Base-by-base conservation (phyloP, 2,797 vertebrate species). In the Tolypeutes matacus region DNA sequence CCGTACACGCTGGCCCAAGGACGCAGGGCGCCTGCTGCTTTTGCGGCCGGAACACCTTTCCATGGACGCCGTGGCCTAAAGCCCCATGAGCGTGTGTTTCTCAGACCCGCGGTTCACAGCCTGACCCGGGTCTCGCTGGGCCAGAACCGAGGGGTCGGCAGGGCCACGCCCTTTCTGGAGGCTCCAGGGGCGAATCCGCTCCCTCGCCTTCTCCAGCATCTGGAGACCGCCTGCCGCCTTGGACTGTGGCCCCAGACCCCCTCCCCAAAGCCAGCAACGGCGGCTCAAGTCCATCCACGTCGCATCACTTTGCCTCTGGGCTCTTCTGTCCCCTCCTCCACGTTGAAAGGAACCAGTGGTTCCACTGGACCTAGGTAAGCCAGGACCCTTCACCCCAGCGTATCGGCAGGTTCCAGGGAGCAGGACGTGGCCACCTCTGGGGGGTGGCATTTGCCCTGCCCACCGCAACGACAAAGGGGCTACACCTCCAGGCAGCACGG, bases 1-100 rank as follows among this genome's bases (percentile, higher is more conserved):
- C 8, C 20, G 1, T 0, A 23, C 36, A 18, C 0, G 1, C 7
- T 7, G 15, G 70, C n/a, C 39, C 11, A 0, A 1, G 25, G 36
- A 12, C 0, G 0, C 51, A 15, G 15, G 1, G 12, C 1, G 3
- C 11, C 3, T 9, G 0, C 15, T 5, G 36, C 69, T 3, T 21
- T 5, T 2, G 70, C 70, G 8, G 46, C 21, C 0, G 1, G 5
- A 21, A 70, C 2, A 2, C 27, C 4, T 5, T 0, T 7, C 58
- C 8, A 0, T 6, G 1, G 31, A 60, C 31, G 13, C 5, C 0
- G 56, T 0, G 49, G 91, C 88, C 64, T 31, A 2, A 0, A 2
- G 7, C 36, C 1, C 39, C 21, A 62, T 31, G 5, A 4, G 12
- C 0, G 0, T 7, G 0, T 17, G 7, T 5, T 36, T 12, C 3